phyloP scores from a whole-genome alignment of 1,140 invertebrate genomes.

The Centruroides vittatus region DNA sequence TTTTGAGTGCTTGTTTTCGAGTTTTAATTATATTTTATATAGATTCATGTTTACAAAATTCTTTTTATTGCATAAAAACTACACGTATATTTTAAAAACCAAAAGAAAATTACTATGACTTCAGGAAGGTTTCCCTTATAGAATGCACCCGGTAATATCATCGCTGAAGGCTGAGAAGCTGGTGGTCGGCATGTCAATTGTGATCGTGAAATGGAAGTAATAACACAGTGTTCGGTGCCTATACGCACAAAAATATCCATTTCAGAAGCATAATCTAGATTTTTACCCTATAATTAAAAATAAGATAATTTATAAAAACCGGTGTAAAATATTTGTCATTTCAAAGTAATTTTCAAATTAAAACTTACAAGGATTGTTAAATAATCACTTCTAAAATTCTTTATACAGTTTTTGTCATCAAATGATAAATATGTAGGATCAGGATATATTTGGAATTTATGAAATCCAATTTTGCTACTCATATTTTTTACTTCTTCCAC shows the following conservation, averaged over 20 bases:
- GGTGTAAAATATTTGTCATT: no score
- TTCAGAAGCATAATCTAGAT: constrained; percentile 78
- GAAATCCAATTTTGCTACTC: constrained; percentile 36
- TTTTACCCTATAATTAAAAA: constrained; percentile 45
- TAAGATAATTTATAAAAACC: no score
- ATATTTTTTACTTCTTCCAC: constrained; percentile 70
- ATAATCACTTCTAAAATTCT: constrained; percentile 92
- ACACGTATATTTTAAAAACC: no score
- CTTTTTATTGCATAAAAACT: no score
- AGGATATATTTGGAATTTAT: constrained; percentile 72
- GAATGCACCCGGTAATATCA: no score
- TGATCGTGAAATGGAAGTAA: constrained; percentile 72
- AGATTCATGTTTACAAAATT: no score
- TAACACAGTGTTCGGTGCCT: constrained; percentile 77
- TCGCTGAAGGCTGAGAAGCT: constrained; percentile 45
- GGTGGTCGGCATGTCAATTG: constrained; percentile 86
- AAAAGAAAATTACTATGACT: no score
- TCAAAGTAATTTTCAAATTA: no score
- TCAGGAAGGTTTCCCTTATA: no score
- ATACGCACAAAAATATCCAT: constrained; percentile 79
- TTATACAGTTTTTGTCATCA: constrained; percentile 59
- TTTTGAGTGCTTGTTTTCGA: no score
- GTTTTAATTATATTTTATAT: no score
- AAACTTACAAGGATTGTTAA: constrained; percentile 72
- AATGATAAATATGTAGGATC: constrained; percentile 81